Evolutionary conservation across 2,888 invertebrate species (phyloP), one percentile per base, ranked within the genome.

Genomic region (Athetis lepigone): DNA sequence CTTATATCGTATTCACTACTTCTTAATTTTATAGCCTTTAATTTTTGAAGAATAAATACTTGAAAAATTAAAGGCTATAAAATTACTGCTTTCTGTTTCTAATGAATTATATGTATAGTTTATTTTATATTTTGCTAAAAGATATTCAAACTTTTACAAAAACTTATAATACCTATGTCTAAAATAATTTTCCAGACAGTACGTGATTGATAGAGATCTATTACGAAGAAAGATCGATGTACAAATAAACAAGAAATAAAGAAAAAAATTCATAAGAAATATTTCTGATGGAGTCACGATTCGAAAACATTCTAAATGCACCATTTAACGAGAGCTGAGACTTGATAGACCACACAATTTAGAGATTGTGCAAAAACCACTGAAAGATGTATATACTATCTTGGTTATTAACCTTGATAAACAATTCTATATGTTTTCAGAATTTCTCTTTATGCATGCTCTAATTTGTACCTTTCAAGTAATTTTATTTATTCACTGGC

Each of bases 241-340:
- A 49, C 39, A 70, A 45, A 45, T 25, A 52, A 39, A 27, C 13
- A 36, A 23, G 23, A 64, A n/a, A 25, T 27, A 29, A 16, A n/a
- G n/a, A 4, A 58, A 40, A 64, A 71, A 64, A 19, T 18, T 11
- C 9, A 58, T 46, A 36, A 33, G 6, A 66, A 40, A 11, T 43
- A 21, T 23, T 18, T 33, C 37, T 47, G 25, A 39, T 18, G 5
- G 23, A 43, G 51, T 59, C 67, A 59, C 59, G 67, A 36, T 49
- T 59, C 59, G 25, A 52, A 39, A 29, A 43, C 47, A 59, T 49
- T 72, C 37, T 49, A 45, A 55, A 64, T 56, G 40, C 39, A 64
- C 13, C 21, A 13, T 39, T 43, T 40, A 50, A 23, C 63, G 29
- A 54, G 27, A 69, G 19, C 9, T 9, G 19, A 55, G n/a, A 27